These are phyloP conservation scores for Amiota mariae DNA, from an alignment of 2,888 invertebrate species.

Conservation along the genomic window DNA sequence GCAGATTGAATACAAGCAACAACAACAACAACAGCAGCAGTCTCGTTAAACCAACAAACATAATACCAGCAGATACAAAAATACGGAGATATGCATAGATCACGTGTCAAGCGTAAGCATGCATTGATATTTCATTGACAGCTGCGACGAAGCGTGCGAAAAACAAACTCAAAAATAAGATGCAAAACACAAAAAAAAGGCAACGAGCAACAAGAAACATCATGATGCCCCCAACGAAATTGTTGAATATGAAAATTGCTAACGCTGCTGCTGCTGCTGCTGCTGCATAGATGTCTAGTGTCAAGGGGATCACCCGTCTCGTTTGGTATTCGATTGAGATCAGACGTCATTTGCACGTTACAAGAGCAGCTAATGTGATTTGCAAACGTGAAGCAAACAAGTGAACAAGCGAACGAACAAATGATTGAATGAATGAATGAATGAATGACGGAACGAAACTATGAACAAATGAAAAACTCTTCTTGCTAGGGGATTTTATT, in stretches of 20 bases:
- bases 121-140: slow-evolving; percentile 43
- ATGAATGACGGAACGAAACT: no score
- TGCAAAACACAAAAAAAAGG: neutral
- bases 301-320: neutral
- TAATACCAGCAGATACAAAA: no score
- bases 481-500: no score
- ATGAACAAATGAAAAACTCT: no score
- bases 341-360: slow-evolving; percentile 24
- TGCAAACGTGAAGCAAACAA: slow-evolving; percentile 13
- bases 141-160: slow-evolving; percentile 20
- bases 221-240: neutral
- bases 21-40: neutral
- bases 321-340: neutral
- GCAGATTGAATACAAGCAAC: slow-evolving; percentile 26
- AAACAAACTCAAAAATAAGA: slow-evolving; percentile 26
- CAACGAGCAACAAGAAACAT: neutral
- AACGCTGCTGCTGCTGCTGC: neutral
- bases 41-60: no score
- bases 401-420: neutral
- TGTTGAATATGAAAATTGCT: neutral
- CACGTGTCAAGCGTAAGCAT: slow-evolving; percentile 27
- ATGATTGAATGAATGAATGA: no score
- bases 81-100: neutral
- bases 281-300: slow-evolving; percentile 5
- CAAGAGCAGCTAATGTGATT: slow-evolving; percentile 24